These are phyloP conservation scores for Limnephilus auricula DNA, from an alignment of 2,888 invertebrate species.

Conservation along the genomic window DNA sequence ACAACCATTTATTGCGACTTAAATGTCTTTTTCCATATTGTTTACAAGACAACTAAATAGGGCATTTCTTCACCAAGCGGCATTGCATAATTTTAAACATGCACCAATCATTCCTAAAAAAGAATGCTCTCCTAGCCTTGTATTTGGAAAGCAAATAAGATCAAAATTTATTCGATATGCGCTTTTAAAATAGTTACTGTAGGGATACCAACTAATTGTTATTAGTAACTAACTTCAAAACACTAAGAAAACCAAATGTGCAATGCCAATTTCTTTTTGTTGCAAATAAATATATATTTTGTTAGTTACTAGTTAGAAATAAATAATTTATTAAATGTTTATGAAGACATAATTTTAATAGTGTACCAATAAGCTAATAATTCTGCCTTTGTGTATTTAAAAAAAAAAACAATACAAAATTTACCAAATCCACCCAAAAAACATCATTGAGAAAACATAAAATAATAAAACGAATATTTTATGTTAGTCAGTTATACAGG, in stretches of 20 bases:
- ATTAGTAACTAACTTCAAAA: neutral
- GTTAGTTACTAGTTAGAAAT: conserved; percentile 23
- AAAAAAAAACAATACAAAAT: conserved; percentile 28
- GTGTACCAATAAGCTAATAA: neutral
- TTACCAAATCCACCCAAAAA: conserved; percentile 43
- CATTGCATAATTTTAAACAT: neutral
- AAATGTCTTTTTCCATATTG: neutral
- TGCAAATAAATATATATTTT: neutral
- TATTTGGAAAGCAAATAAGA: neutral
- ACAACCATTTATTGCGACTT: neutral
- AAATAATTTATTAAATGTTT: conserved; percentile 26
- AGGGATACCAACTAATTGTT: neutral
- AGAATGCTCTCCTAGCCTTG: neutral
- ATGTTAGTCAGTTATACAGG: conserved; percentile 21
- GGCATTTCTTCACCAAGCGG: neutral
- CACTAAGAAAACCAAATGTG: neutral
- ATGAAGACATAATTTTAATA: conserved; percentile 11
- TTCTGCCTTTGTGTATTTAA: conserved; percentile 32
- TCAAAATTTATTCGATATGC: neutral
- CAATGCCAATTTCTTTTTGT: conserved; percentile 9
- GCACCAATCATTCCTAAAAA: neutral
- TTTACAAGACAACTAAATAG: neutral
- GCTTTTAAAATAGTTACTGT: neutral
- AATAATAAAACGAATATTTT: conserved; percentile 14
- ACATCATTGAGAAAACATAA: conserved; percentile 16